Conservation (phyloP, 2,888 invertebrate genomes). For the Drosophila nr. perissopoda region DNA sequence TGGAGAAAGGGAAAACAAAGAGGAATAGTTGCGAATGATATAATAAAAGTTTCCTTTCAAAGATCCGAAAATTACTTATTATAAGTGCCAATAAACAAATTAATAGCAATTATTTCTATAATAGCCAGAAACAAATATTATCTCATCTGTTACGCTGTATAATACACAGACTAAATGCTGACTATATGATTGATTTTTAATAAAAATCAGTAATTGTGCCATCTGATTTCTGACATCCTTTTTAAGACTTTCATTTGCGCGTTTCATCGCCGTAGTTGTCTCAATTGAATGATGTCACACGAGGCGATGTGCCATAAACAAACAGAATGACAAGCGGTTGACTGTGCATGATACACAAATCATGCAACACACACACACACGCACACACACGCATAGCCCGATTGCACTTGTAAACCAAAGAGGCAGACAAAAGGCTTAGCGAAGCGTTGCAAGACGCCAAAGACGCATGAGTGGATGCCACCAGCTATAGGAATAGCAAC, state of each 20-base stretch:
- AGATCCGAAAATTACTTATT: neutral
- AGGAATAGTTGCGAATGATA: neutral
- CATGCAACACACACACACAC: conserved; percentile 21
- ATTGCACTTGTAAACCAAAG: conserved; percentile 53
- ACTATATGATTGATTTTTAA: neutral
- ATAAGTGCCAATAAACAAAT: neutral
- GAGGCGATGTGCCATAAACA: conserved; percentile 49
- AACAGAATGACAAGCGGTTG: conserved; percentile 54
- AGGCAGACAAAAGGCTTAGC: conserved; percentile 61
- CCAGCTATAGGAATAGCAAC: conserved; percentile 16
- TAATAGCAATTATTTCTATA: neutral
- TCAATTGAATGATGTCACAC: conserved; percentile 71
- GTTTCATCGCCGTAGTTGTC: conserved; percentile 47
- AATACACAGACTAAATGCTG: neutral
- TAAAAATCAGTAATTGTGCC: neutral
- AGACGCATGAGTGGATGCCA: conserved; percentile 32
- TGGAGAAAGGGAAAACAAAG: neutral
- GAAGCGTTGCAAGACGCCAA: conserved; percentile 49
- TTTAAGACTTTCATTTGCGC: conserved; percentile 28
- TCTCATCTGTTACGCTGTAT: neutral
- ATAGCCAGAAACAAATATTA: neutral
- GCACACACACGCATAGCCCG: neutral
- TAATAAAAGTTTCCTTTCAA: neutral
- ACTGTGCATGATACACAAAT: conserved; percentile 46
- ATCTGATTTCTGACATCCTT: neutral